phyloP scores from a whole-genome alignment of 2,113 vertebrate genomes.

The Atractosteus spatula region DNA sequence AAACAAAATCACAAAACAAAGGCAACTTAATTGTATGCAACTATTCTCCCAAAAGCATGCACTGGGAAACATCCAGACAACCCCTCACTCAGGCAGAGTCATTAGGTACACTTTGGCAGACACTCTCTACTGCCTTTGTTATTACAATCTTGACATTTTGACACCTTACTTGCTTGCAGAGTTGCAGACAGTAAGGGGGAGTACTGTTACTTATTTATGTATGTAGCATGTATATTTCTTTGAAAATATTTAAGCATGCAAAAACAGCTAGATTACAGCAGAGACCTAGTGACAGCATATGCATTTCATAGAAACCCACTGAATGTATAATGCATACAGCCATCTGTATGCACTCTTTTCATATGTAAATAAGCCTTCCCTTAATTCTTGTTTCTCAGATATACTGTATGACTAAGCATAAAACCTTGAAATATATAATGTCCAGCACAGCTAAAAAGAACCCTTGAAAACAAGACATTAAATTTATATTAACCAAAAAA shows the following conservation, averaged over 20 bases:
- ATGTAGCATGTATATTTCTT: slow-evolving; percentile 33
- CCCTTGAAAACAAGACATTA: too few species aligned
- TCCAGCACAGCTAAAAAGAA: too few species aligned
- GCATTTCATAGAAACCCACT: slow-evolving; percentile 64
- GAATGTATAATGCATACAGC: slow-evolving; percentile 66
- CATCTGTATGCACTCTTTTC: slow-evolving; percentile 63
- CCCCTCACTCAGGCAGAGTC: slow-evolving; percentile 51
- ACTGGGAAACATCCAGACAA: slow-evolving; percentile 2
- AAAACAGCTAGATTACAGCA: slow-evolving; percentile 57
- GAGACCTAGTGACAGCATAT: slow-evolving; percentile 54
- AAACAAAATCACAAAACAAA: background rate
- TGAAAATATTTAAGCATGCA: slow-evolving; percentile 37
- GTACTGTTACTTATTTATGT: slow-evolving; percentile 34
- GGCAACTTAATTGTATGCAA: slow-evolving; percentile 10
- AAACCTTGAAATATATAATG: too few species aligned
- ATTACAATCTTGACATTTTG: slow-evolving; percentile 52
- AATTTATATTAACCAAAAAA: too few species aligned
- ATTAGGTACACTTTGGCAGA: slow-evolving; percentile 39
- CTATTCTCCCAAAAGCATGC: background rate
- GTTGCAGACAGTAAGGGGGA: slow-evolving; percentile 42
- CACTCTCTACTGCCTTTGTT: slow-evolving; percentile 40
- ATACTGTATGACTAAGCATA: slow-evolving; percentile 5
- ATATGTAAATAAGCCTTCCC: slow-evolving; percentile 68
- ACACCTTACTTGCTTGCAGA: background rate
- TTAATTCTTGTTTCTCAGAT: slow-evolving; percentile 50